Conservation (phyloP, 92 coral and sea anemone species). For the Porites rus region DNA sequence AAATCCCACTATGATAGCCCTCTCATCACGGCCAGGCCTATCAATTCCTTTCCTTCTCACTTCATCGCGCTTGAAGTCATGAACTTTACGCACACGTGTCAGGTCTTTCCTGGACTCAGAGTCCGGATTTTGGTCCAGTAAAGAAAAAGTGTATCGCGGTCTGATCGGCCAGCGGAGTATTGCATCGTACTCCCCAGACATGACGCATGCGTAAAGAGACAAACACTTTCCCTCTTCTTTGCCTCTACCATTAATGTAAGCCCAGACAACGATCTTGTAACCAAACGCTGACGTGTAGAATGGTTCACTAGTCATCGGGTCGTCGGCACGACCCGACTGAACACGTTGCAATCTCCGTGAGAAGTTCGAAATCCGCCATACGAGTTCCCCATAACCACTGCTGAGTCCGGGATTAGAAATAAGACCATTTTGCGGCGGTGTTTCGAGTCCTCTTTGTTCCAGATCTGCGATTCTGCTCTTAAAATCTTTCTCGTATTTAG, state of each 20-base stretch:
- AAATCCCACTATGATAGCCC: constrained; percentile 99
- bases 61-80: constrained; percentile 94
- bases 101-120: constrained; percentile 79
- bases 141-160: constrained; percentile 90
- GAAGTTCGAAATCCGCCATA: constrained; percentile 88
- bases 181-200: constrained; percentile 95
- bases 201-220: constrained; percentile 95
- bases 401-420: constrained; percentile 72
- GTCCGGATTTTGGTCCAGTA: constrained; percentile 89
- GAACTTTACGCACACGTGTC: constrained; percentile 94
- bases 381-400: constrained; percentile 88
- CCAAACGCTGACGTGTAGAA: constrained; percentile 96
- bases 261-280: constrained; percentile 91
- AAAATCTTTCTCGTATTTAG: constrained; percentile 63
- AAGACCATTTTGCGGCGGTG: constrained; percentile 44
- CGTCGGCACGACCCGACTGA: constrained; percentile 88
- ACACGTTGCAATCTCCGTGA: constrained; percentile 84
- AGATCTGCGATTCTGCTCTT: constrained; percentile 56
- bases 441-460: constrained; percentile 57
- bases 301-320: constrained; percentile 95
- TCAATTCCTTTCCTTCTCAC: constrained; percentile 91
- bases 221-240: constrained; percentile 82
- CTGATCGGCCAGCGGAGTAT: constrained; percentile 96
- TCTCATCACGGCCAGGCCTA: constrained; percentile 92
- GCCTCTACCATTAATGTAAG: constrained; percentile 96